Evolutionary conservation across 2,797 vertebrate genomes (phyloP), one percentile per base, ranked within the genome.

Genomic region (Lepus townsendii): DNA sequence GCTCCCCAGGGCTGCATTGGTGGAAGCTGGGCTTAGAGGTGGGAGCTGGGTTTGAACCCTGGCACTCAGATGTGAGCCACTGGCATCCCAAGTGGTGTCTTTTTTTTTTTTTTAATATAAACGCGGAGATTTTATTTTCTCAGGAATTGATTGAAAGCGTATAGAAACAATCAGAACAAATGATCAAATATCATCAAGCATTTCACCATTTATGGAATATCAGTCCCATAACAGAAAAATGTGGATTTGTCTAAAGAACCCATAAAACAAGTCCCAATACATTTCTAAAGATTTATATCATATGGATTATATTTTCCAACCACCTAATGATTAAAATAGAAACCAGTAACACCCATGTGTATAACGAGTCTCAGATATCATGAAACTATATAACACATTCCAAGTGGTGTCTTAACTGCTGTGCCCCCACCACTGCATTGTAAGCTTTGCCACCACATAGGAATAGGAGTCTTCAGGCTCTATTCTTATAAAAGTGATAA

Each of bases 231-330:
- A 76, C 7, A 42, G n/a, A 26, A 87, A 86, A 87, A 82, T 75
- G 52, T 7, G 62, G 20, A 80, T 62, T 80, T 86, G 8, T 13
- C 84, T 62, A 60, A 80, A 86, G 60, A 80, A 52, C 13, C 11
- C 42, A 77, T 62, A 80, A 85, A 72, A 78, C 26, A 72, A 84
- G 19, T 57, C 47, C 30, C 60, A 66, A 11, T 80, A 35, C 32
- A 82, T 86, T 90, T 86, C 32, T 76, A 80, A 90, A 19, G 17
- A 71, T 20, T 76, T 13, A 73, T 19, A 86, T 66, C 12, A 90
- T 60, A 26, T 22, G 90, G 32, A 75, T n/a, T 54, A 52, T 75
- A 66, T 91, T 75, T 17, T 75, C n/a, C 19, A 30, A n/a, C 35
- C 6, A 62, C n/a, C 12, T 3, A 20, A 14, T 66, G 24, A 62